Base-by-base conservation (phyloP, 2,113 vertebrate genomes). In the Silurus meridionalis region DNA sequence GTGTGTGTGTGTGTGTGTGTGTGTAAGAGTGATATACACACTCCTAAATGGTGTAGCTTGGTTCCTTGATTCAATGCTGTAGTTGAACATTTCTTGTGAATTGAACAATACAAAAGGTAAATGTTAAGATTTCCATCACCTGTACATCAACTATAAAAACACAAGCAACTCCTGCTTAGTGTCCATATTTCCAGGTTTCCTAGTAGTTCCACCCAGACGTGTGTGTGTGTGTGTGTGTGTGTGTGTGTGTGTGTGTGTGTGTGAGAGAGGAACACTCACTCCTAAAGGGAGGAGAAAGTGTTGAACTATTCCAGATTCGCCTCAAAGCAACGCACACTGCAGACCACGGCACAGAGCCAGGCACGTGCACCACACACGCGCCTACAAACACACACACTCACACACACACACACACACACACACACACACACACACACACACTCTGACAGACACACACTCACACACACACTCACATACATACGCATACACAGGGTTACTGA, bases 271-370 rank as follows among this genome's bases (percentile, higher is more conserved):
- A 4, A 15, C 8, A 25, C 78, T 46, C 78, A 80, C 78, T 6
- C 55, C 55, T 60, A 80, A 80, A 55, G 8, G 81, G 15, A 83
- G 64, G 25, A 58, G 50, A 71, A 71, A 57, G 82, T 83, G 66
- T 57, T 71, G 82, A 83, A 69, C 58, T 11, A 25, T 71, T 71
- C 82, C 82, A 83, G 66, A 83, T 83, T 71, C 17, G 15, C 82
- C 82, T 71, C 82, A 37, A 53, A 71, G 66, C 82, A 83, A 71
- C n/a, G 46, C 64, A 37, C n/a, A 71, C 48, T 37, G 37, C 50
- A 13, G 23, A 57, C n/a, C 50, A 25, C 11, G 82, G 82, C 82
- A 71, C 25, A 57, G 4, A 46, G 82, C 66, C 82, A 83, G 66
- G 0, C 80, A 82, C 63, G 46, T 55, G 80, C 61, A 66, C 10